Base-by-base conservation (phyloP, 2,888 invertebrate genomes). In the Drosophila planitibia region DNA sequence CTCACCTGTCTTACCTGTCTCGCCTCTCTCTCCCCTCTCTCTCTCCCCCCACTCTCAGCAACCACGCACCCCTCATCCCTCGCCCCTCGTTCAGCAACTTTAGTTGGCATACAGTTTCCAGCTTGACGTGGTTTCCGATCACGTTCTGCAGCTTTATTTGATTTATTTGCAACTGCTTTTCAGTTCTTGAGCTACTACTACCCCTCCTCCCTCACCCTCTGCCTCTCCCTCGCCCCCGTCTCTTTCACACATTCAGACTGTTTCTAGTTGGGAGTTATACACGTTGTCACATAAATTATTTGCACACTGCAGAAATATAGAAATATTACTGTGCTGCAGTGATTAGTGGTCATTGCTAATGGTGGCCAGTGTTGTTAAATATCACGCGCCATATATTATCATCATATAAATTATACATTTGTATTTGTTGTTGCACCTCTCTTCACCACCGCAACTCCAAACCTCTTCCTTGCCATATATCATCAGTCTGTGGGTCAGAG, bases 231-330 rank as follows among this genome's bases (percentile, higher is more conserved):
- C 14, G 32, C 33, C 47, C 39, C 10, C 41, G n/a, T 6, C 37
- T 47, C 28, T 14, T 41, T 35, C 25, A 22, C 41, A 10, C 30
- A 16, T 16, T 10, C 53, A 0, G 44, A 10, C 47, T 25, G 6
- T n/a, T 35, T 33, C 39, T 57, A 10, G 10, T 14, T 54, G 16
- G 33, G 55, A 60, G 62, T 74, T 83, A 69, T 83, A 69, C 82
- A 84, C 87, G 85, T 82, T 82, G 79, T 84, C 79, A 82, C 85
- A 82, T 87, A 87, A 87, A 87, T 82, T 76, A 83, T 69, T 65
- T 68, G 64, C 67, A 55, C 67, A 77, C 59, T 69, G 79, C 80
- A 70, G 52, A 84, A 81, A 73, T 57, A 57, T 57, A 55, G 35
- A 35, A 55, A 25, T 55, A 25, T 57, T 39, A 16, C 28, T 39